Evolutionary conservation across 2,888 invertebrate genomes (phyloP).

Genomic region (Orthonevra nobilis): DNA sequence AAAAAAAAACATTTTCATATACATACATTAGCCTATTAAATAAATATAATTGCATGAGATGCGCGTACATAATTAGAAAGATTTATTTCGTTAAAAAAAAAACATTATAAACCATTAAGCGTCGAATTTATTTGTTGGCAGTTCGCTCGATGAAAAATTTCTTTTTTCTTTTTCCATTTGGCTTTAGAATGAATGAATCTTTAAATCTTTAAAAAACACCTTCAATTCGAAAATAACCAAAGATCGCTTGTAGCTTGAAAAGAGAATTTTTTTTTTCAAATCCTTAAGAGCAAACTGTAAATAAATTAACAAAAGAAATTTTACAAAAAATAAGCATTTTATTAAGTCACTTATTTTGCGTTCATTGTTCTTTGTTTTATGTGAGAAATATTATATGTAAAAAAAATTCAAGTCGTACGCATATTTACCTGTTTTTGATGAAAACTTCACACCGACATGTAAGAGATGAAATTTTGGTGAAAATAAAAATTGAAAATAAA

Average conservation of each 20-base stretch:
- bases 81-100: conserved; percentile 44
- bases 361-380: conserved; percentile 12
- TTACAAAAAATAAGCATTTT: too few species aligned
- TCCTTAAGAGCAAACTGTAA: conserved; percentile 50
- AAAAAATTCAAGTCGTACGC: neutral
- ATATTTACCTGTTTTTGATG: conserved; percentile 11
- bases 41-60: conserved; percentile 46
- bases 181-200: too few species aligned
- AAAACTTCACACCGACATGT: neutral
- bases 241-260: conserved; percentile 16
- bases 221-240: conserved; percentile 24
- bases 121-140: too few species aligned
- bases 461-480: conserved; percentile 12
- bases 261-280: conserved; percentile 59
- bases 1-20: conserved; percentile 17
- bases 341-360: conserved; percentile 33
- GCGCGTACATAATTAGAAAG: conserved; percentile 46
- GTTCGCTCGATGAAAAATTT: too few species aligned
- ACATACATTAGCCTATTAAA: conserved; percentile 51
- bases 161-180: too few species aligned
- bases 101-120: too few species aligned
- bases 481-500: conserved; percentile 9
- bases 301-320: conserved; percentile 33
- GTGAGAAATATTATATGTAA: neutral
- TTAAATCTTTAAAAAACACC: neutral